Evolutionary conservation across 2,113 vertebrate species (phyloP).

Genomic region (Percina caprodes): DNA sequence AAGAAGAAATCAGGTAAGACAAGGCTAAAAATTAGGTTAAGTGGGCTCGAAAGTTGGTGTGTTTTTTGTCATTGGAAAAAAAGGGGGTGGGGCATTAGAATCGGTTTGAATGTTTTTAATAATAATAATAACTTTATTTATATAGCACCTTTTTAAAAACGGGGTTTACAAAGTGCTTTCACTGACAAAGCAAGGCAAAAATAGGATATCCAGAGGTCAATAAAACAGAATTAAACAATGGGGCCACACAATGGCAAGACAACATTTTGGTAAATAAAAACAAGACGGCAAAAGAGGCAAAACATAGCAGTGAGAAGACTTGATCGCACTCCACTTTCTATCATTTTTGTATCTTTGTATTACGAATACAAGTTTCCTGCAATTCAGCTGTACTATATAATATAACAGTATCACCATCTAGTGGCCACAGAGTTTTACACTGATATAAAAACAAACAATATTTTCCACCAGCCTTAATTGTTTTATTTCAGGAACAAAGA

Average conservation of each 20-base stretch:
- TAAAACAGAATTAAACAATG: too few species aligned
- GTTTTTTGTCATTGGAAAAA: not conserved
- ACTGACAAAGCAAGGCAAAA: too few species aligned
- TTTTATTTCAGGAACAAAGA: not conserved
- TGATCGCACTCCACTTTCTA: not conserved
- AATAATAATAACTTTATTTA: too few species aligned
- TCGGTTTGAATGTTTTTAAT: not conserved
- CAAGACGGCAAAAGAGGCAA: too few species aligned
- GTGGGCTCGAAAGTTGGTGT: not conserved
- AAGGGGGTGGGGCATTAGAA: not conserved
- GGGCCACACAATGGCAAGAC: too few species aligned
- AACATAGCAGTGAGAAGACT: too few species aligned
- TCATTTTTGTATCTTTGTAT: not conserved
- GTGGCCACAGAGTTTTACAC: conserved; percentile 43
- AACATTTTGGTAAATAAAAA: too few species aligned
- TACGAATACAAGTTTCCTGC: not conserved
- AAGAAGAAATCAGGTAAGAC: conserved; percentile 96
- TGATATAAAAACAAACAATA: not conserved
- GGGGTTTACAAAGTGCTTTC: too few species aligned
- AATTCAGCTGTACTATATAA: not conserved
- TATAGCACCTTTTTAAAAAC: too few species aligned
- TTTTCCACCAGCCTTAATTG: not conserved
- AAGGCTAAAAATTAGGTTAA: not conserved
- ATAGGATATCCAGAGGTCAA: too few species aligned
- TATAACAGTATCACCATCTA: conserved; percentile 59